Base-by-base conservation (phyloP, 1,140 invertebrate genomes). In the Pogonomyrmex californicus region DNA sequence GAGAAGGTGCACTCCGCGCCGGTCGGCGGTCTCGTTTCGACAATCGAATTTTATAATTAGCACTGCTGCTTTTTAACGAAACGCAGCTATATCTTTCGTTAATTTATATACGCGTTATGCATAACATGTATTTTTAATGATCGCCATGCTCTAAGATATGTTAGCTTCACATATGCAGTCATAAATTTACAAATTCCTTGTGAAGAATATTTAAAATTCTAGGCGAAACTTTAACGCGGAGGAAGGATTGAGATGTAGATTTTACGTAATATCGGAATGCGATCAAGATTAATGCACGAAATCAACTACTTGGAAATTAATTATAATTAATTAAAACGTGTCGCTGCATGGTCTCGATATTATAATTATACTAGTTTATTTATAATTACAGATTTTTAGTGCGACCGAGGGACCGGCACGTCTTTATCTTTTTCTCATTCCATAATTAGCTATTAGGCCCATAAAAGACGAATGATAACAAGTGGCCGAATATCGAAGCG, bases 381-480 rank as follows among this genome's bases (percentile, higher is more conserved):
- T 75, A 49, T 62, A 38, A 47, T 6, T 47, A 30, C 33, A 62
- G 33, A 75, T 60, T 83, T 83, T 83, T 33, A 75, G 23, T 30
- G 56, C 44, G 14, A 75, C 75, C 75, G 62, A 83, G 17, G 10
- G 36, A 30, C 12, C 66, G 54, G 41, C 68, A 4, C 44, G 36
- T 62, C 36, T 63, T 70, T 62, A 73, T 75, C 54, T 63, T 41
- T 78, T 68, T 86, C 56, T 78, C 47, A 56, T 85, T 78, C 86
- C 75, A n/a, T n/a, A 83, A 86, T 88, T 86, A 90, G 44, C 79
- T 86, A 87, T 88, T 91, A 88, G 76, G 85, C 44, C 60, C 60
- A 58, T 66, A 87, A 88, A 92, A 92, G 92, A 92, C 88, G 89
- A 91, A 93, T 91, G 90, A 86, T 92, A 93, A 93, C 92, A 92